These are phyloP conservation scores for Catocala sponsa DNA, from an alignment of 2,888 invertebrate species.

Conservation along the genomic window DNA sequence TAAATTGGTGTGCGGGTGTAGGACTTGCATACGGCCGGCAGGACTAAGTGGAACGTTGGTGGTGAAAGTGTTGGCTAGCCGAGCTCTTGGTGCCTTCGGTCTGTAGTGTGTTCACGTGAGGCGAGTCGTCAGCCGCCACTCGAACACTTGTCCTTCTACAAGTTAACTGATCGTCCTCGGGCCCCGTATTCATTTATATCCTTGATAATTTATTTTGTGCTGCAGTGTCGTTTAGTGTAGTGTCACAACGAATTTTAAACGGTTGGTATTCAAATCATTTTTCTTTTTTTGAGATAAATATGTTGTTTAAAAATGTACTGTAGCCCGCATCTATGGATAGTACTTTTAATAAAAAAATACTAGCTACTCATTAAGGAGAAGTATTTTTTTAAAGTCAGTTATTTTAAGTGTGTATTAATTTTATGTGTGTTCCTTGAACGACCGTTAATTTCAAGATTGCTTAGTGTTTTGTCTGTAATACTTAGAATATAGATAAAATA, in stretches of 20 bases:
- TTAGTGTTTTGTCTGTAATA: too few species aligned
- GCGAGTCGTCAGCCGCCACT: constrained; percentile 43
- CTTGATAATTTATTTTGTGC: constrained; percentile 32
- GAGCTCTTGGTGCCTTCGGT: constrained; percentile 60
- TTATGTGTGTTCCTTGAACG: too few species aligned
- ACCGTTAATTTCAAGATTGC: too few species aligned
- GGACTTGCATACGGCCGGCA: constrained; percentile 68
- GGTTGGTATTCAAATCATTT: too few species aligned
- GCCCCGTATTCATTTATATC: constrained; percentile 26
- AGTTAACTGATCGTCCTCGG: constrained; percentile 16
- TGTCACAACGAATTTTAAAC: neutral
- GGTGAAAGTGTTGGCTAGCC: constrained; percentile 80
- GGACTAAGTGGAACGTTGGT: constrained; percentile 76
- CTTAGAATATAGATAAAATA: too few species aligned
- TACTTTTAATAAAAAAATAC: too few species aligned
- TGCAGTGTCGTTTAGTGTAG: constrained; percentile 39
- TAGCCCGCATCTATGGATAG: too few species aligned
- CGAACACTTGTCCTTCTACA: constrained; percentile 32
- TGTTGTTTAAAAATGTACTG: too few species aligned
- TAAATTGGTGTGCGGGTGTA: constrained; percentile 69
- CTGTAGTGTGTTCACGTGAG: constrained; percentile 43
- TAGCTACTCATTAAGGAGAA: too few species aligned
- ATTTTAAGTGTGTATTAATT: too few species aligned
- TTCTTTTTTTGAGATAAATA: too few species aligned
- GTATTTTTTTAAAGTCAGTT: too few species aligned